Percentiles rank a stretch among this genome's conserved stretches.
Evolutionary conservation across 2,888 invertebrate genomes (phyloP).

Genomic region (Hymenopus coronatus): DNA sequence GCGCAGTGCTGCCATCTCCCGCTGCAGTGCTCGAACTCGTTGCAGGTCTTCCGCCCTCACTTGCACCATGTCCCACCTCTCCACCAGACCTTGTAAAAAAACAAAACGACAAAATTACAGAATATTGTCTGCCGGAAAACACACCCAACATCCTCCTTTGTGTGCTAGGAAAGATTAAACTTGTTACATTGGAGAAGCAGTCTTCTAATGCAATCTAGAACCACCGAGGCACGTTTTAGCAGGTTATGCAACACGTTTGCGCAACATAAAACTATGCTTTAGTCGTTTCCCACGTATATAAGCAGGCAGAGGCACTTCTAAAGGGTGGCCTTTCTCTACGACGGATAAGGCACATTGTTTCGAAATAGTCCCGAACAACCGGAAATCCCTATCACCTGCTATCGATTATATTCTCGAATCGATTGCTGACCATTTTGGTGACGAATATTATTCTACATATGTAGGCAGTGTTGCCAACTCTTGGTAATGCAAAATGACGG

Average conservation of each 20-base stretch:
- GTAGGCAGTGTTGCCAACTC: too few relatives aligned
- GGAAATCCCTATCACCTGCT: too few relatives aligned
- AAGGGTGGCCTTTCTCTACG: background rate
- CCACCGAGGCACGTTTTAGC: background rate
- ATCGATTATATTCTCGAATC: too few relatives aligned
- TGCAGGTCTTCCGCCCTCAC: conserved; percentile 47
- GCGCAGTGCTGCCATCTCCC: conserved; percentile 44
- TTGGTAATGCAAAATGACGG: too few relatives aligned
- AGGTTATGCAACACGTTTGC: background rate
- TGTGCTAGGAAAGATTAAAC: too few relatives aligned
- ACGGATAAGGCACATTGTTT: too few relatives aligned
- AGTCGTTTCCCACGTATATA: too few relatives aligned
- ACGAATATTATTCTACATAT: too few relatives aligned
- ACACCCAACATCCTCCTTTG: background rate
- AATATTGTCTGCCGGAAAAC: background rate
- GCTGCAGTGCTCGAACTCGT: conserved; percentile 43
- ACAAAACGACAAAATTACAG: background rate
- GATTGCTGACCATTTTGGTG: too few relatives aligned
- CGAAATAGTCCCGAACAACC: too few relatives aligned
- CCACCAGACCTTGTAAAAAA: conserved; percentile 49
- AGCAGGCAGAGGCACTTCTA: background rate
- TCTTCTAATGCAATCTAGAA: background rate
- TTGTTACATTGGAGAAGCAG: background rate
- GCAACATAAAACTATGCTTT: background rate
- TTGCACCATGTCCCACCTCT: conserved; percentile 52